A percentile compares a stretch with the other conserved stretches of the same genome.
phyloP scores from a whole-genome alignment of 2,113 vertebrate genomes.

The Geococcyx californianus region DNA sequence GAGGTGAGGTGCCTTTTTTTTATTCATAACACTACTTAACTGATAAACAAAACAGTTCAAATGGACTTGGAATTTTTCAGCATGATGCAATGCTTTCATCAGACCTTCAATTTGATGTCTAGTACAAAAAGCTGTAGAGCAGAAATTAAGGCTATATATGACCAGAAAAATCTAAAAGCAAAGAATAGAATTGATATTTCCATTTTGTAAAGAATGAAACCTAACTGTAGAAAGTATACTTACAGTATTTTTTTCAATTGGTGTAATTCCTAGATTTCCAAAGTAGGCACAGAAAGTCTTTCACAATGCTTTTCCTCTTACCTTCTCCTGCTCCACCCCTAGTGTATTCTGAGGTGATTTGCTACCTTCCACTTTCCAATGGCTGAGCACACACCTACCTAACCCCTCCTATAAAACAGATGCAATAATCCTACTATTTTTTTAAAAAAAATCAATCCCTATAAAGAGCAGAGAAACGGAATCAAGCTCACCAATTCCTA shows the following conservation, averaged over 20 bases:
- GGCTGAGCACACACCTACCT: not conserved
- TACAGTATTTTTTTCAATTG: not conserved
- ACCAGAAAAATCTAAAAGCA: not conserved
- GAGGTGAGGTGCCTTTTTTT: not conserved
- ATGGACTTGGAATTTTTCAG: not conserved
- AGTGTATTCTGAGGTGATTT: not conserved
- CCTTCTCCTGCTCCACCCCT: not conserved
- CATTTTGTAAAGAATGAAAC: not conserved
- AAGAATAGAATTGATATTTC: not conserved
- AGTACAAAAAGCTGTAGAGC: not conserved
- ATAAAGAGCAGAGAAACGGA: conserved; percentile 1
- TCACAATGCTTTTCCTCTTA: not conserved
- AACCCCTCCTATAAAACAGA: not conserved
- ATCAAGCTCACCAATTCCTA: not conserved
- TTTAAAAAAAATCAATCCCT: not conserved
- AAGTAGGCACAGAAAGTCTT: not conserved
- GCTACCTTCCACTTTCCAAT: not conserved
- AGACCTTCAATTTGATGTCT: not conserved
- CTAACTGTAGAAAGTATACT: not conserved
- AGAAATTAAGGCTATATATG: not conserved
- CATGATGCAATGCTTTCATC: not conserved
- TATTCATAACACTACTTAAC: not conserved
- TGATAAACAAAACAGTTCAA: not conserved
- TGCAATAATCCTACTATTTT: not conserved
- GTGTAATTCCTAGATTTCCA: not conserved